A percentile compares a stretch with the other conserved stretches of the same genome.
phyloP scores from a whole-genome alignment of 2,113 vertebrate genomes.

The Phrynosoma platyrhinos region DNA sequence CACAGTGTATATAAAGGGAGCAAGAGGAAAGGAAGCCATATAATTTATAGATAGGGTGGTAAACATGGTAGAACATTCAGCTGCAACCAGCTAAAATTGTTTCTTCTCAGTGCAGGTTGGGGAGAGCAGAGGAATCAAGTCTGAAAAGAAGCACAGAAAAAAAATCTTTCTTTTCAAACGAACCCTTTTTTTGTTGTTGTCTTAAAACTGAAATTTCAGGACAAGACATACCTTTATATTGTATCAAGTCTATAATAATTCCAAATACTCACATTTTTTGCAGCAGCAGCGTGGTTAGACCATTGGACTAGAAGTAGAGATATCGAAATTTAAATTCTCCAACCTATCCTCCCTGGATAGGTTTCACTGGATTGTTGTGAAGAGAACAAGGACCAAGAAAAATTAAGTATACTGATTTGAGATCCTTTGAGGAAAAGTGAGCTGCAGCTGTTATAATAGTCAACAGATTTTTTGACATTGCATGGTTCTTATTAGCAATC shows the following conservation, averaged over 20 bases:
- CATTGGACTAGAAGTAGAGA: too few species aligned
- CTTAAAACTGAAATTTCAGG: not conserved
- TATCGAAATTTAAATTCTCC: too few species aligned
- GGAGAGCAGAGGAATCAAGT: conserved; percentile 37
- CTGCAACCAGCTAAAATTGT: conserved; percentile 37
- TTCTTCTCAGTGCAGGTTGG: conserved; percentile 54
- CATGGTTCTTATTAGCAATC: not conserved
- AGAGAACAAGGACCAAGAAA: too few species aligned
- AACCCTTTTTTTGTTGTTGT: not conserved
- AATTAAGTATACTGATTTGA: too few species aligned
- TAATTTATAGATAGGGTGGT: conserved; percentile 61
- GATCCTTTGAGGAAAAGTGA: too few species aligned
- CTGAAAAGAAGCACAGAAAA: conserved; percentile 27
- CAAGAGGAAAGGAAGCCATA: conserved; percentile 36
- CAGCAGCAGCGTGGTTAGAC: too few species aligned
- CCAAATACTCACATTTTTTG: not conserved
- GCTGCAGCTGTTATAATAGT: not conserved
- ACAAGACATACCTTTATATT: not conserved
- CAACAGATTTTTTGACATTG: not conserved
- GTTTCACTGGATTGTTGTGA: too few species aligned
- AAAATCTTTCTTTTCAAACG: conserved; percentile 44
- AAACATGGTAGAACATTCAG: conserved; percentile 49
- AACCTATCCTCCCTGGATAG: too few species aligned
- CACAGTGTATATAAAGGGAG: conserved; percentile 25
- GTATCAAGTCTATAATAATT: not conserved